Evolutionary conservation across 2,888 invertebrate species (phyloP).

Genomic region (Hemistola chrysoprasaria): DNA sequence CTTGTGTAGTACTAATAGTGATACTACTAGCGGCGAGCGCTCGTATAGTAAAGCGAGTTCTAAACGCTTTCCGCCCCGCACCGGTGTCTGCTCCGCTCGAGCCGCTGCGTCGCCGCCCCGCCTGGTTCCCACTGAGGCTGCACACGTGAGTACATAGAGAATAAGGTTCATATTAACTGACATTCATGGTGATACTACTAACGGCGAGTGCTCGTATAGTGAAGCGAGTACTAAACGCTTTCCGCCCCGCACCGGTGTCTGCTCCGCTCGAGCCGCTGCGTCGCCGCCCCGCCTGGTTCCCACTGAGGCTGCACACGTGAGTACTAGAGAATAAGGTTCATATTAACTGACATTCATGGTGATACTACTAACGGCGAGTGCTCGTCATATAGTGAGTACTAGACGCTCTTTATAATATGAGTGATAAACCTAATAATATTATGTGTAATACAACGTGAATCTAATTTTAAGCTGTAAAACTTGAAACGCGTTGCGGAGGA

Average conservation of each 20-base stretch:
- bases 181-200: conserved; percentile 48
- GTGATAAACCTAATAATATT: too few relatives aligned
- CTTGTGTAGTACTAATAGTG: conserved; percentile 49
- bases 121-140: conserved; percentile 59
- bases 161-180: conserved; percentile 16
- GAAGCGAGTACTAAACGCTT: conserved; percentile 55
- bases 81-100: conserved; percentile 54
- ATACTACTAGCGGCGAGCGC: conserved; percentile 50
- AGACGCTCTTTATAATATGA: too few relatives aligned
- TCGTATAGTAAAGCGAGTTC: conserved; percentile 53
- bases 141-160: conserved; percentile 57
- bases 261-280: conserved; percentile 54
- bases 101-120: conserved; percentile 50
- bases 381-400: conserved; percentile 58
- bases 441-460: too few relatives aligned
- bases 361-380: conserved; percentile 47
- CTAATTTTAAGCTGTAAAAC: too few relatives aligned
- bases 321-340: conserved; percentile 40
- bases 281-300: conserved; percentile 60
- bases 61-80: conserved; percentile 58
- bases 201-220: conserved; percentile 52
- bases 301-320: conserved; percentile 56
- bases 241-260: conserved; percentile 57
- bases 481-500: too few relatives aligned
- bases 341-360: conserved; percentile 39